These are phyloP conservation scores for Luscinia luscinia DNA, from an alignment of 2,797 vertebrate genomes.

Conservation along the genomic window DNA sequence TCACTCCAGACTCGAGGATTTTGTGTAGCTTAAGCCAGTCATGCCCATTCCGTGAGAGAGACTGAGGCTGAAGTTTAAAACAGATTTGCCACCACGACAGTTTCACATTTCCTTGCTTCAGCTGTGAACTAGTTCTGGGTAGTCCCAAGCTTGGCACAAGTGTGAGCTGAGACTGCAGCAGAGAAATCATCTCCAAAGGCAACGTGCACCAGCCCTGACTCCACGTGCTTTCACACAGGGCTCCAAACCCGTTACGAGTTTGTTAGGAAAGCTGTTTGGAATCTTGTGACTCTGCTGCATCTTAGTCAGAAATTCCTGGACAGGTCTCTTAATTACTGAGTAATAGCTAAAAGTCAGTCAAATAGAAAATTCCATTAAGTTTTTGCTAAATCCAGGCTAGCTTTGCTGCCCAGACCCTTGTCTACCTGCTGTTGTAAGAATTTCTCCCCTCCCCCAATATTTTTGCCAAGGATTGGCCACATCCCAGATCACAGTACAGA, in stretches of 20 bases:
- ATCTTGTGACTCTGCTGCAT: neutral
- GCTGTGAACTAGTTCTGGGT: neutral
- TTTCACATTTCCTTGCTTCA: neutral
- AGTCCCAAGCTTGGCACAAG: neutral
- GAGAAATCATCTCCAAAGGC: neutral
- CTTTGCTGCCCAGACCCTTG: neutral
- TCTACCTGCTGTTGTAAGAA: neutral
- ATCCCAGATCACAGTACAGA: neutral
- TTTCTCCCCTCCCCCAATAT: neutral
- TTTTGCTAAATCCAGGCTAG: neutral
- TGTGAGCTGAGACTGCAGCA: neutral
- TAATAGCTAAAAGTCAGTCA: neutral
- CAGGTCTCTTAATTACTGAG: neutral
- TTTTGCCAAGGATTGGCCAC: neutral
- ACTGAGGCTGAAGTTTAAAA: neutral
- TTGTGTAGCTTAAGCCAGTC: rapidly evolving
- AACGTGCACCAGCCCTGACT: neutral
- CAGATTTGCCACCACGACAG: neutral
- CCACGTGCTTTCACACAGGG: neutral
- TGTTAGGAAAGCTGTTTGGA: neutral
- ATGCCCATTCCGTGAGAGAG: rapidly evolving
- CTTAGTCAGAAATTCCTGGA: neutral
- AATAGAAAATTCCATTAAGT: neutral
- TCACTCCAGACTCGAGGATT: neutral
- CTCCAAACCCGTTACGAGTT: rapidly evolving